A percentile compares a stretch with the other conserved stretches of the same genome.
Conservation (phyloP, 2,888 invertebrate species). For the Nudaria mundana region DNA sequence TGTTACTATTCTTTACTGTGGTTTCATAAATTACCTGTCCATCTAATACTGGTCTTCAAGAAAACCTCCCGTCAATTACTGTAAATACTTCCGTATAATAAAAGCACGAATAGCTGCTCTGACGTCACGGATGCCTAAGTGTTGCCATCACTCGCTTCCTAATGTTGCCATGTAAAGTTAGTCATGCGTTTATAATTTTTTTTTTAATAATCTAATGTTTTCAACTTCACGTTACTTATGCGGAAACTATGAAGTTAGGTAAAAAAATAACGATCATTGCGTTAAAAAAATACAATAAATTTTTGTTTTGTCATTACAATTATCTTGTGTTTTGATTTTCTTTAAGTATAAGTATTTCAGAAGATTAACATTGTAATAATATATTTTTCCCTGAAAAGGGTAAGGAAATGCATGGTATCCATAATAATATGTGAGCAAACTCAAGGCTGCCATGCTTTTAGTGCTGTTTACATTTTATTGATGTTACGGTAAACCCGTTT, state of each 20-base stretch:
- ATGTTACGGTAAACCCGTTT: no score
- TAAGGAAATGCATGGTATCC: no score
- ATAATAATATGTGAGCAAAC: no score
- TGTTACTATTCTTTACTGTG: no score
- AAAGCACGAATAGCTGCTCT: constrained; percentile 7
- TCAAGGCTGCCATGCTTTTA: no score
- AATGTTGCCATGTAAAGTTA: constrained; percentile 12
- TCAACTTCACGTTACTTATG: constrained; percentile 15
- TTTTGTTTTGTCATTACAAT: no score
- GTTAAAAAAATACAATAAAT: constrained; percentile 1
- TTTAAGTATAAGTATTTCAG: no score
- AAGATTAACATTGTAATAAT: no score
- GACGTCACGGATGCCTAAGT: constrained; percentile 20
- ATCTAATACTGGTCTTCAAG: constrained; percentile 1
- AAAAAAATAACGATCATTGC: constrained; percentile 19
- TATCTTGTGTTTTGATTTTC: no score
- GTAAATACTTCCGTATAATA: constrained; percentile 25
- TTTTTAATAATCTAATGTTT: constrained; percentile 16
- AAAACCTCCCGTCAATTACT: constrained; percentile 12
- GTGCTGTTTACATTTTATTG: no score
- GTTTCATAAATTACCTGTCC: no score
- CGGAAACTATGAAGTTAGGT: constrained; percentile 22
- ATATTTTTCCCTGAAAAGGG: no score
- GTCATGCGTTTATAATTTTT: constrained; percentile 12
- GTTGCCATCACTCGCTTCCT: constrained; percentile 13